Evolutionary conservation across 92 coral and sea anemone species (phyloP).

Genomic region (Phymanthus crucifer): DNA sequence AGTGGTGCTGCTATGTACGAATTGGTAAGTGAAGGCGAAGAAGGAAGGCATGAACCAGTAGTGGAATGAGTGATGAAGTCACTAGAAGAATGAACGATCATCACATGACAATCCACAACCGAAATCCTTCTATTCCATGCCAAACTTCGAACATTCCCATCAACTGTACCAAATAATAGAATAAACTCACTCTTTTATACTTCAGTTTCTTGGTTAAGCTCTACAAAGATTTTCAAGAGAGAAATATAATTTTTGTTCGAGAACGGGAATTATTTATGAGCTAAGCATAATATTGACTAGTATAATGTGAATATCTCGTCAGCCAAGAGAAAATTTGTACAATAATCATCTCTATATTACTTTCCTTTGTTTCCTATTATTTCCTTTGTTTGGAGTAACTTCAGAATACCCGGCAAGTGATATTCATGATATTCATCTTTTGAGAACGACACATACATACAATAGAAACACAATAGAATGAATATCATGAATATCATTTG

Average conservation of each 20-base stretch:
- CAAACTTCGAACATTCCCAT: background rate
- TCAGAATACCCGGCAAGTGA: too few species aligned
- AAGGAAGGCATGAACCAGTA: background rate
- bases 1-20: constrained; percentile 99
- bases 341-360: too few species aligned
- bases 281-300: background rate
- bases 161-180: background rate
- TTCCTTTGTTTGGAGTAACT: too few species aligned
- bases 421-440: too few species aligned
- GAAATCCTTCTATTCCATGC: background rate
- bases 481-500: too few species aligned
- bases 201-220: background rate
- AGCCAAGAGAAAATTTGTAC: background rate
- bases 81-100: constrained; percentile 22
- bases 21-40: constrained; percentile 70
- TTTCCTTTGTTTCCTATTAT: too few species aligned
- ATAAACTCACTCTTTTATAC: background rate
- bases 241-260: constrained; percentile 10
- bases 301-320: background rate
- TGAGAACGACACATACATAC: too few species aligned
- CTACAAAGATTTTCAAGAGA: constrained; percentile 11
- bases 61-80: constrained; percentile 27
- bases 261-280: constrained; percentile 9
- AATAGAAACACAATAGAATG: too few species aligned
- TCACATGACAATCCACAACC: constrained; percentile 16